These are phyloP conservation scores for Eupithecia insigniata DNA, from an alignment of 2,888 invertebrate genomes.

Conservation along the genomic window DNA sequence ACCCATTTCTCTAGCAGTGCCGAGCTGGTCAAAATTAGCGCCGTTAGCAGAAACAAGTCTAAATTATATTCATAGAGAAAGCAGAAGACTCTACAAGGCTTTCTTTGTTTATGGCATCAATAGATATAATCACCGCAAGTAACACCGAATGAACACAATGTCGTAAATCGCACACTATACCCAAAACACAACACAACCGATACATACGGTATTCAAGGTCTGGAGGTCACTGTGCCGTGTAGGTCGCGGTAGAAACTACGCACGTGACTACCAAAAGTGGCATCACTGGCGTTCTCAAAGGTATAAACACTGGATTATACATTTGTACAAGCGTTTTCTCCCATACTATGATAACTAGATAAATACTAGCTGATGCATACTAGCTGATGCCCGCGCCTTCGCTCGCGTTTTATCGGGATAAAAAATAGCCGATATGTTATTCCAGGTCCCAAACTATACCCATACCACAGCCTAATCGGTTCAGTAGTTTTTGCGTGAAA, in stretches of 20 bases:
- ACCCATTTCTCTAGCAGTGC: background rate
- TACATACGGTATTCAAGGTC: constrained; percentile 44
- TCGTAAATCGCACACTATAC: constrained; percentile 21
- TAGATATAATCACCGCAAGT: constrained; percentile 20
- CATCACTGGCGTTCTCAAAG: background rate
- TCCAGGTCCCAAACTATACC: too few species aligned
- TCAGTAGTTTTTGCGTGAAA: too few species aligned
- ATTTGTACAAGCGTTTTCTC: background rate
- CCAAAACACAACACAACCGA: constrained; percentile 45
- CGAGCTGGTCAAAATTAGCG: background rate
- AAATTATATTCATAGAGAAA: background rate
- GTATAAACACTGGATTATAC: background rate
- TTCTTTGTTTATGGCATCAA: constrained; percentile 7
- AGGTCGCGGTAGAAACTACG: constrained; percentile 66
- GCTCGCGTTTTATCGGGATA: too few species aligned
- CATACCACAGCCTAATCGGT: too few species aligned
- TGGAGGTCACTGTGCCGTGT: constrained; percentile 53
- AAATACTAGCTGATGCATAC: too few species aligned
- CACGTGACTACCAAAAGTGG: constrained; percentile 56
- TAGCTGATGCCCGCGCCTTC: too few species aligned
- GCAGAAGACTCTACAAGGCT: background rate
- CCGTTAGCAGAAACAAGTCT: background rate
- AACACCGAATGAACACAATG: constrained; percentile 18
- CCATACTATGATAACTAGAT: too few species aligned
- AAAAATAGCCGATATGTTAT: too few species aligned